Evolutionary conservation across 2,113 vertebrate species (phyloP).

Genomic region (Gallinago media): DNA sequence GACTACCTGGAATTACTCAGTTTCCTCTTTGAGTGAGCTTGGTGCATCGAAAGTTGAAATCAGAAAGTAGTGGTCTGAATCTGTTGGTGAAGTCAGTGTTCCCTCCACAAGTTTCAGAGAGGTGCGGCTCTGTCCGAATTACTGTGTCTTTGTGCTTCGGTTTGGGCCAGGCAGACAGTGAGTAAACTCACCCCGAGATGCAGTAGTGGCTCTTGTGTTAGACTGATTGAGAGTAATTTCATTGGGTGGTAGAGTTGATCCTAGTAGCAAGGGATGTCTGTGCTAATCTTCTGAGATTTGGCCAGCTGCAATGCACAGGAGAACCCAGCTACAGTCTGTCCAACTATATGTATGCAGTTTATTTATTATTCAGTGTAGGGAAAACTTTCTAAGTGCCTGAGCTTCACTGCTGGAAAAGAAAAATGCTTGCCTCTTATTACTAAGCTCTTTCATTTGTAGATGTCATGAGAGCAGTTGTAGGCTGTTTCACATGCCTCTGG

Average conservation of each 20-base stretch:
- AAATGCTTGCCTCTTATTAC: neutral
- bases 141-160: neutral
- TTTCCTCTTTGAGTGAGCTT: neutral
- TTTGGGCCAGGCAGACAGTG: neutral
- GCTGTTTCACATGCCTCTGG: constrained; percentile 31
- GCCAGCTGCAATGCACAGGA: neutral
- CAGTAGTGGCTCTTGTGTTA: neutral
- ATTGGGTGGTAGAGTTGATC: neutral
- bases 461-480: neutral
- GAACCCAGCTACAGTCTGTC: neutral
- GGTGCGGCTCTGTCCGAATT: neutral
- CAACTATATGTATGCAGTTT: neutral
- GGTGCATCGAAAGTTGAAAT: neutral
- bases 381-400: neutral
- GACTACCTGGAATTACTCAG: constrained; percentile 58
- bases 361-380: neutral
- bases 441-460: constrained; percentile 11
- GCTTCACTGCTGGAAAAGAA: neutral
- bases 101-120: neutral
- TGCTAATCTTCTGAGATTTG: neutral
- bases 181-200: neutral
- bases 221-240: neutral
- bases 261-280: neutral
- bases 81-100: neutral
- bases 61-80: neutral